Conservation (phyloP, 64 coral and sea anemone genomes). For the Anthopleura sola region DNA sequence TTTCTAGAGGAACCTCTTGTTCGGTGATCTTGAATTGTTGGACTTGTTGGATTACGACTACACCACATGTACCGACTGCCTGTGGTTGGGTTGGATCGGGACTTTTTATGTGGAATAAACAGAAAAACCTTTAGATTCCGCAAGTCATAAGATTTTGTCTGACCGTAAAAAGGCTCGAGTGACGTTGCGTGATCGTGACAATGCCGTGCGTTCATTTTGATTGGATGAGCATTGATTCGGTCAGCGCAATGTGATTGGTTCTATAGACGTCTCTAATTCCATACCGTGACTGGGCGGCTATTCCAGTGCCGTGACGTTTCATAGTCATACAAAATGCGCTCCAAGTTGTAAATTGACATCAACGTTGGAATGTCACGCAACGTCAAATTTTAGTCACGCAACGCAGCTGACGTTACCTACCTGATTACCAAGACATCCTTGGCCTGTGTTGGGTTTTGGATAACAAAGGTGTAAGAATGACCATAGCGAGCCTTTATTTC, state of each 20-base stretch:
- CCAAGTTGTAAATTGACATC: neutral
- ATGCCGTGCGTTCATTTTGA: too few relatives aligned
- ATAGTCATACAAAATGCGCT: too few relatives aligned
- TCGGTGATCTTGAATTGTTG: neutral
- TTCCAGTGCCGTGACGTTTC: too few relatives aligned
- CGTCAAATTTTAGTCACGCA: neutral
- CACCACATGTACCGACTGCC: neutral
- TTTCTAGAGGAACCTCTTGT: neutral
- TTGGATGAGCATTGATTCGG: too few relatives aligned
- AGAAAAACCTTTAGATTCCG: neutral
- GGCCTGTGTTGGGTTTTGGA: slow-evolving; percentile 23
- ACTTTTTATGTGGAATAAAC: neutral
- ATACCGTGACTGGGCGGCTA: too few relatives aligned
- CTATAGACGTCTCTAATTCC: too few relatives aligned
- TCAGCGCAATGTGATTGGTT: too few relatives aligned
- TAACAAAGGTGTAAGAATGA: slow-evolving; percentile 18
- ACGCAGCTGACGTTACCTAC: slow-evolving; percentile 18
- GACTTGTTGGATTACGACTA: neutral
- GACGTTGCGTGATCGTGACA: too few relatives aligned
- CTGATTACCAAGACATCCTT: neutral
- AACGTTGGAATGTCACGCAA: neutral
- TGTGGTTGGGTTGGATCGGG: neutral
- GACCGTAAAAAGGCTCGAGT: too few relatives aligned
- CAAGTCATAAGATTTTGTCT: too few relatives aligned
- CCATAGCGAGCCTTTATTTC: neutral